Base-by-base conservation (phyloP, 2,888 invertebrate genomes). In the Macaria notata region DNA sequence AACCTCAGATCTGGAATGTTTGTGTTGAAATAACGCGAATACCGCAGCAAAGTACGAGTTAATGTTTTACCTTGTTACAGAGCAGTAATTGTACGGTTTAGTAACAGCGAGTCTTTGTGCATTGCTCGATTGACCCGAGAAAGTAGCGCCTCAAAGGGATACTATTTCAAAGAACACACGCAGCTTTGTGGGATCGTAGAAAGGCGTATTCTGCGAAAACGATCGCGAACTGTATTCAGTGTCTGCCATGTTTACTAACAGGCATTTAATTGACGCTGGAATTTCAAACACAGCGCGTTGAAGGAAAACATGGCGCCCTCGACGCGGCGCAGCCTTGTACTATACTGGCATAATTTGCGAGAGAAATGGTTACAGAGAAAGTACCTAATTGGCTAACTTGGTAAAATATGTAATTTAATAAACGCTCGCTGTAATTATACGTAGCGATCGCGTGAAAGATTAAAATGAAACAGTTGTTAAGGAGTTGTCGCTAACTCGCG, bases 241-340 rank as follows among this genome's bases (percentile, higher is more conserved):
- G 73, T 19, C 82, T 75, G 66, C 64, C 66, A 65, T 87, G 83
- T 87, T 84, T 87, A 87, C 83, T 87, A 88, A 88, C 83, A 86
- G 74, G 72, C 78, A 73, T 83, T 84, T 86, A 88, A 86, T 86
- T 86, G 84, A 83, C 81, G 72, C 71, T 79, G 75, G 85, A 87
- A 87, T 89, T 83, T 76, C 78, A 86, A 88, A 85, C 87, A 87
- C 65, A 66, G 76, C 58, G 75, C 71, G 78, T 71, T 74, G 75
- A 81, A 81, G 76, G 81, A 82, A 86, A 86, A 85, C 84, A 82
- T 72, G 70, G 64, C 70, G 71, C 71, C 70, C 68, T 69, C 66
- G 62, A 64, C 45, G 59, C 62, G 62, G 72, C 70, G 61, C 60
- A 51, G 48, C 59, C 44, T 59, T 66, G 62, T 65, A 65, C 63